Evolutionary conservation across 1,140 invertebrate species (phyloP).

Genomic region (Drosophila nebulosa): DNA sequence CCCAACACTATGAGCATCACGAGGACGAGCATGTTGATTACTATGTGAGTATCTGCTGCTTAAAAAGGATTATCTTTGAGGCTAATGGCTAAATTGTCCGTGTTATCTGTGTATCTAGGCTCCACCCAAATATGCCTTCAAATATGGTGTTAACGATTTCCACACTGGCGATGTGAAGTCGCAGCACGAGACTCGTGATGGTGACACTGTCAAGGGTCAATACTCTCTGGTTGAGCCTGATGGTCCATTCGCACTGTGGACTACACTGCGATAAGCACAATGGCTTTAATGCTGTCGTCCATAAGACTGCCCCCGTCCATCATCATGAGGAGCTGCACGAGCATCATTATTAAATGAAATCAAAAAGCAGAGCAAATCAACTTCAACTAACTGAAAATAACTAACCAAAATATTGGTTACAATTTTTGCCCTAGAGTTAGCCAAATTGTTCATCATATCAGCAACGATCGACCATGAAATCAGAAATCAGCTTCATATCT

Average conservation of each 20-base stretch:
- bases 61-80: constrained; percentile 4
- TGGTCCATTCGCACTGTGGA: constrained; percentile 82
- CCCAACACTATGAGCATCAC: constrained; percentile 35
- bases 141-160: constrained; percentile 83
- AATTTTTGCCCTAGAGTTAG: constrained; percentile 63
- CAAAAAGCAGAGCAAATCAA: constrained; percentile 6
- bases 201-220: constrained; percentile 82
- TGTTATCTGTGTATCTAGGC: constrained; percentile 51
- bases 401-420: constrained; percentile 6
- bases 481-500: constrained; percentile 79
- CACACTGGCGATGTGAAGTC: constrained; percentile 83
- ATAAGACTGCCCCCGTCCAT: constrained; percentile 84
- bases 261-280: constrained; percentile 82
- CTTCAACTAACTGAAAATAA: constrained; percentile 23
- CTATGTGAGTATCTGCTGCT: constrained; percentile 76
- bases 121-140: constrained; percentile 82
- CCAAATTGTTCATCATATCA: constrained; percentile 61
- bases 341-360: constrained; percentile 41
- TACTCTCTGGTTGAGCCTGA: constrained; percentile 83
- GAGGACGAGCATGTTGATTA: constrained; percentile 80
- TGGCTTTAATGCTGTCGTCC: constrained; percentile 85
- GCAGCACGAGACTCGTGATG: constrained; percentile 82
- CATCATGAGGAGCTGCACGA: constrained; percentile 74
- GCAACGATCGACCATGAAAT: constrained; percentile 65
- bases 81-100: background rate